Evolutionary conservation across 1,140 invertebrate genomes (phyloP).

Genomic region (Drosophila melanica): DNA sequence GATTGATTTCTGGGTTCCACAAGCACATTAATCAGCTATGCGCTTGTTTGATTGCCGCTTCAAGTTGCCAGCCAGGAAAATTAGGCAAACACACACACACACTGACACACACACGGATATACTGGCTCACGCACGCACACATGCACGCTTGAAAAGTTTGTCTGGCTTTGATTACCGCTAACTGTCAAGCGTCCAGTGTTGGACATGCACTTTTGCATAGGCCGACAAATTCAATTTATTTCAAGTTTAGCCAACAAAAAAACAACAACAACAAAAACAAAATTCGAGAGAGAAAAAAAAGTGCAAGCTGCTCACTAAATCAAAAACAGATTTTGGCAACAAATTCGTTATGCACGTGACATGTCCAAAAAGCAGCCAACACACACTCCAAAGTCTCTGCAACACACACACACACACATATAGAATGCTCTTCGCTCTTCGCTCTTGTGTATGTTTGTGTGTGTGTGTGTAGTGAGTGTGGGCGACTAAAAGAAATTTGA

Average conservation of each 20-base stretch:
- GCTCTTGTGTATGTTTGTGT: slow-evolving; percentile 1
- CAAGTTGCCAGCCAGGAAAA: slow-evolving; percentile 33
- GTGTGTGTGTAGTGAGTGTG: slow-evolving; percentile 21
- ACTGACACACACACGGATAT: background rate
- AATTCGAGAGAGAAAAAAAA: slow-evolving; percentile 47
- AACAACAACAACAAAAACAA: slow-evolving; percentile 15
- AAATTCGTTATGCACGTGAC: slow-evolving; percentile 81
- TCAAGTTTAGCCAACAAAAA: slow-evolving; percentile 55
- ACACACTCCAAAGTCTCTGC: slow-evolving; percentile 21
- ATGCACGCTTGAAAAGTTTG: slow-evolving; percentile 28
- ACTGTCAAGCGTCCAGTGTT: slow-evolving; percentile 63
- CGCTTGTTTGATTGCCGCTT: slow-evolving; percentile 68
- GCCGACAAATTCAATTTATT: slow-evolving; percentile 76
- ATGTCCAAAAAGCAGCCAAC: slow-evolving; percentile 61
- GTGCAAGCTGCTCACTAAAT: slow-evolving; percentile 80
- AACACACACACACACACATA: slow-evolving; percentile 21
- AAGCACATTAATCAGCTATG: slow-evolving; percentile 76
- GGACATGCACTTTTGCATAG: slow-evolving; percentile 55
- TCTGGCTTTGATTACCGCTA: slow-evolving; percentile 65
- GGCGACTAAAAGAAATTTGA: slow-evolving; percentile 76
- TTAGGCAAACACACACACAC: slow-evolving; percentile 34
- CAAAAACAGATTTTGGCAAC: slow-evolving; percentile 82
- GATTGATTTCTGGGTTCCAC: slow-evolving; percentile 71
- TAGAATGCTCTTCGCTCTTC: slow-evolving; percentile 21
- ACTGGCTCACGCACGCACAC: background rate